A percentile compares a stretch with the other conserved stretches of the same genome.
phyloP scores from a whole-genome alignment of 2,888 invertebrate species.

The Halictus quadricinctus region DNA sequence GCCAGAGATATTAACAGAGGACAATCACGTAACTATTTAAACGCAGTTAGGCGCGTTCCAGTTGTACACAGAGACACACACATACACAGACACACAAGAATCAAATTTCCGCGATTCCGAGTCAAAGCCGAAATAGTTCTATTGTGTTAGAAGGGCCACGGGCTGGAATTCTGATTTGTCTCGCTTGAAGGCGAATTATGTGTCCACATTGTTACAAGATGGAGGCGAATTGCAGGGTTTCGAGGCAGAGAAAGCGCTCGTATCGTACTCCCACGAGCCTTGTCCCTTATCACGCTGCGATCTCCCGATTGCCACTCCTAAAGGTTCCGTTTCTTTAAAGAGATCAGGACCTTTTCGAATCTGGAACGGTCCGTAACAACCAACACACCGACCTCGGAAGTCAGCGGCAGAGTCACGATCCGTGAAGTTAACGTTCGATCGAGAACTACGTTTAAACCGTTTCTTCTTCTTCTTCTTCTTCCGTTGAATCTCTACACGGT shows the following conservation, averaged over 20 bases:
- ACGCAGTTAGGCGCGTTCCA: too few relatives aligned
- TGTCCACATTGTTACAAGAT: conserved; percentile 13
- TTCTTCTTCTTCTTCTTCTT: neutral
- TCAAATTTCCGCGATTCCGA: neutral
- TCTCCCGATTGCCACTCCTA: conserved; percentile 66
- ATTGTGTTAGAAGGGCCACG: neutral
- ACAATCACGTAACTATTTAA: too few relatives aligned
- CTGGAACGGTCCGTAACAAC: conserved; percentile 55
- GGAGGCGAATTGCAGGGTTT: conserved; percentile 36
- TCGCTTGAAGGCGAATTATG: neutral
- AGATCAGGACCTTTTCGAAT: conserved; percentile 57
- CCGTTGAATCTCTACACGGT: neutral
- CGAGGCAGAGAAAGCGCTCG: conserved; percentile 49
- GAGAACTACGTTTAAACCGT: neutral
- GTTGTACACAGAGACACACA: neutral
- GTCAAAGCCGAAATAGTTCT: neutral
- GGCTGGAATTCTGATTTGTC: neutral
- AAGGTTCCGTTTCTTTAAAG: conserved; percentile 45
- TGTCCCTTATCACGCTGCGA: conserved; percentile 57
- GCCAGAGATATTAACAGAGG: neutral
- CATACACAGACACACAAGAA: neutral
- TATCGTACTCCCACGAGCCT: conserved; percentile 59
- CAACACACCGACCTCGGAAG: conserved; percentile 42
- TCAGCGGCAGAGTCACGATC: conserved; percentile 20
- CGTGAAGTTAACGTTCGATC: conserved; percentile 12